These are phyloP conservation scores for Hozukius guyotensis DNA, from an alignment of 2,797 vertebrate genomes.

Conservation along the genomic window DNA sequence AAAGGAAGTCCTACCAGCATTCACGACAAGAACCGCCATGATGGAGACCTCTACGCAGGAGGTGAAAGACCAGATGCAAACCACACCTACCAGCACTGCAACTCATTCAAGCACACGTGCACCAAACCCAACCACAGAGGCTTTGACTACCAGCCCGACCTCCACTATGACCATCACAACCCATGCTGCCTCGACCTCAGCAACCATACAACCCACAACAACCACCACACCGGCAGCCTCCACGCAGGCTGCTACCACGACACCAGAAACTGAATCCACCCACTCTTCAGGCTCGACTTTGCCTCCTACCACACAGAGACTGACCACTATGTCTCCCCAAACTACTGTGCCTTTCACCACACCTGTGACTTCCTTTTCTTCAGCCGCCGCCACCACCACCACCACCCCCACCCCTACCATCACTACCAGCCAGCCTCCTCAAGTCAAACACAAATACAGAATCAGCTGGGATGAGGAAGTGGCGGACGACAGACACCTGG, in stretches of 20 bases:
- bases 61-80: constrained; percentile 25
- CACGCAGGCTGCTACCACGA: constrained; percentile 27
- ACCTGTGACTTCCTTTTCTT: constrained; percentile 20
- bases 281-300: neutral
- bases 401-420: neutral
- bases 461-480: constrained; percentile 76
- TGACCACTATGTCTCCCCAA: constrained; percentile 1
- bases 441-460: constrained; percentile 67
- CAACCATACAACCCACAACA: neutral
- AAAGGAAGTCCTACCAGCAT: neutral
- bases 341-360: constrained; percentile 28
- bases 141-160: constrained; percentile 5
- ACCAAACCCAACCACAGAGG: constrained; percentile 5
- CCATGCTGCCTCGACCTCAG: neutral
- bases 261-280: constrained; percentile 13
- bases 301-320: constrained; percentile 38
- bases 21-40: constrained; percentile 11
- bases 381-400: constrained; percentile 8
- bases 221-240: constrained; percentile 15
- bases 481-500: neutral
- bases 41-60: constrained; percentile 24
- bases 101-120: neutral
- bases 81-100: neutral
- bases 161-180: constrained; percentile 19
- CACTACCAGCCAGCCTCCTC: constrained; percentile 4